Evolutionary conservation across 2,888 invertebrate species (phyloP).

Genomic region (Troides helena): DNA sequence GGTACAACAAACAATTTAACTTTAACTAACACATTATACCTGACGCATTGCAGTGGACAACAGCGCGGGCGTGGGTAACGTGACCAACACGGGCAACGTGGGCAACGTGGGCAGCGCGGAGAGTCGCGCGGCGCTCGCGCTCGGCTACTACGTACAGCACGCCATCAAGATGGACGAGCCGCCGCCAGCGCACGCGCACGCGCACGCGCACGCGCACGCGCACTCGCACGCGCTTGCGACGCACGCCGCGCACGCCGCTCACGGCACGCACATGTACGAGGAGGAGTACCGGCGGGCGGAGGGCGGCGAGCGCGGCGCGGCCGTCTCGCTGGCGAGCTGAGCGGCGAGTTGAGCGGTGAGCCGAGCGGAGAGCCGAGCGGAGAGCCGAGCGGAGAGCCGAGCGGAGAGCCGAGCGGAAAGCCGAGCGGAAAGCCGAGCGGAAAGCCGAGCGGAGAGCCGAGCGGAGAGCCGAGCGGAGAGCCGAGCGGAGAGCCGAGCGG

Average conservation of each 20-base stretch:
- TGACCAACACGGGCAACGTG: not conserved
- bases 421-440: slow-evolving; percentile 10
- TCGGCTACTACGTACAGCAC: slow-evolving; percentile 60
- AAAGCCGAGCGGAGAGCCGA: slow-evolving; percentile 55
- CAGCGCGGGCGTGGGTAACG: slow-evolving; percentile 31
- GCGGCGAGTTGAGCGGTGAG: not conserved
- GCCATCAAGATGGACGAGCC: slow-evolving; percentile 64
- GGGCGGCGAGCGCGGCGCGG: slow-evolving; percentile 74
- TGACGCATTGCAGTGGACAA: slow-evolving; percentile 35
- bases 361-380: slow-evolving; percentile 25
- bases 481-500: not conserved
- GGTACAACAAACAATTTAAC: too few species aligned
- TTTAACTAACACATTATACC: not conserved
- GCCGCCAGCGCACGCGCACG: slow-evolving; percentile 48
- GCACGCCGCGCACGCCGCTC: slow-evolving; percentile 47
- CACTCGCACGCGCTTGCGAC: slow-evolving; percentile 35
- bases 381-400: slow-evolving; percentile 55
- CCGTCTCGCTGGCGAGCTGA: slow-evolving; percentile 77
- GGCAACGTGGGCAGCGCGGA: slow-evolving; percentile 36
- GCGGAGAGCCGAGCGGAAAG: slow-evolving; percentile 64
- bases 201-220: slow-evolving; percentile 34
- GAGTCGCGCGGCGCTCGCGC: slow-evolving; percentile 50
- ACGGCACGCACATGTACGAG: slow-evolving; percentile 47
- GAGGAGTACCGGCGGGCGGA: slow-evolving; percentile 56
- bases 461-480: slow-evolving; percentile 64